Conservation (phyloP, 2,888 invertebrate genomes). For the Clitarchus hookeri region DNA sequence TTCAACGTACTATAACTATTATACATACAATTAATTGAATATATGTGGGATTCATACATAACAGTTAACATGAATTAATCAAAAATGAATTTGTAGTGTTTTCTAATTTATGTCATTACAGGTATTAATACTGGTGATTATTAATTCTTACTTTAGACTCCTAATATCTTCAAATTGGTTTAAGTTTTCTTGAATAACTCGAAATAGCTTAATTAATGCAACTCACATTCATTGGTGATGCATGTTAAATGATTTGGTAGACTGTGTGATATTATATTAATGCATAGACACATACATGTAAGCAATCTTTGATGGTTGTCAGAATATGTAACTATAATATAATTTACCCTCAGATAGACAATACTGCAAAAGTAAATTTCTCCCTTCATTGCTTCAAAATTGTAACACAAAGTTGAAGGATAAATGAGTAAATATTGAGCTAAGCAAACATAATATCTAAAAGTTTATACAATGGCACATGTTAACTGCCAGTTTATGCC, state of each 20-base stretch:
- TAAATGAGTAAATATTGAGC: not conserved
- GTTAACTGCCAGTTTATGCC: not conserved
- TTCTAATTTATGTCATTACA: not conserved
- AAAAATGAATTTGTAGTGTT: not conserved
- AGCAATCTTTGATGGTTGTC: not conserved
- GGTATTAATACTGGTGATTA: conserved; percentile 6
- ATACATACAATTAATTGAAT: conserved; percentile 22
- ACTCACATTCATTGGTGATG: not conserved
- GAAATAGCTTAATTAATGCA: not conserved
- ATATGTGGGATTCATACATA: conserved; percentile 17
- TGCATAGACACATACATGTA: not conserved
- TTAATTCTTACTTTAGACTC: not conserved
- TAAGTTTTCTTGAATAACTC: not conserved
- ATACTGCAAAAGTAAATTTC: not conserved
- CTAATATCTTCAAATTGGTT: not conserved
- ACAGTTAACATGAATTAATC: not conserved
- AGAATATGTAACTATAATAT: not conserved
- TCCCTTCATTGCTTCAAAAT: not conserved
- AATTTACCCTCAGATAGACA: not conserved
- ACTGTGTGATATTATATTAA: not conserved
- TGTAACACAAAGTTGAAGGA: not conserved
- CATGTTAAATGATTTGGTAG: not conserved
- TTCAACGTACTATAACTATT: conserved; percentile 23
- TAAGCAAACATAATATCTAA: not conserved
- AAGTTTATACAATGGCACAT: not conserved